Evolutionary conservation across 1,140 invertebrate species (phyloP).

Genomic region (Drosophila persimilis): DNA sequence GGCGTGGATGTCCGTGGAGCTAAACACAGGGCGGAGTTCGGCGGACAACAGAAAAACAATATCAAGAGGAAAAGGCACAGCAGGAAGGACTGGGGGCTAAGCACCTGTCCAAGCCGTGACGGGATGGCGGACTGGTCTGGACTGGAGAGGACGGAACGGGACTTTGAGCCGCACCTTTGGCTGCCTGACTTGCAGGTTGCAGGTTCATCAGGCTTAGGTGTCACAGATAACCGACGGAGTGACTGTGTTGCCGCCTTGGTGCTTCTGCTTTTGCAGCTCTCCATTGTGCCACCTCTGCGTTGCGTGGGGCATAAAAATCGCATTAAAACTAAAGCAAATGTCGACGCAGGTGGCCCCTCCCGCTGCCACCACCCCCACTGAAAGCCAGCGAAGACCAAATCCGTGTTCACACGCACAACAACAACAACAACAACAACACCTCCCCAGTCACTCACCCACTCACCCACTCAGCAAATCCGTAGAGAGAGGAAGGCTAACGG

Average conservation of each 20-base stretch:
- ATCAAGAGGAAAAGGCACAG: not conserved
- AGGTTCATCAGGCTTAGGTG: conserved; percentile 36
- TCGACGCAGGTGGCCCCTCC: not conserved
- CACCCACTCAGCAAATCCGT: conserved; percentile 28
- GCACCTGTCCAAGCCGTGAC: not conserved
- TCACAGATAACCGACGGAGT: not conserved
- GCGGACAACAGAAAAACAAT: not conserved
- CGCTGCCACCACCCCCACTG: not conserved
- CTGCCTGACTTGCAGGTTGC: not conserved
- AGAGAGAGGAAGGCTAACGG: conserved; percentile 17
- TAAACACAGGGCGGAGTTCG: not conserved
- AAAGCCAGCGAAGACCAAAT: conserved; percentile 26
- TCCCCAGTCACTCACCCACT: not conserved
- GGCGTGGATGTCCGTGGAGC: conserved; percentile 38
- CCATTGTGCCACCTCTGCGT: conserved; percentile 4
- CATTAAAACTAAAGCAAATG: conserved; percentile 57
- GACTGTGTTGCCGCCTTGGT: too few species aligned
- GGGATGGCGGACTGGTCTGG: not conserved
- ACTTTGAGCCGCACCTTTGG: conserved; percentile 33
- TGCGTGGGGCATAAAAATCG: conserved; percentile 56
- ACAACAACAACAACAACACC: conserved; percentile 10
- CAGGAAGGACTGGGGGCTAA: conserved; percentile 1
- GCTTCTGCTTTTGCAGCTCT: not conserved
- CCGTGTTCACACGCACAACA: conserved; percentile 33
- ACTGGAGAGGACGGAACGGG: conserved; percentile 15